Evolutionary conservation across 1,140 invertebrate genomes (phyloP).

Genomic region (Cryptotermes secundus): DNA sequence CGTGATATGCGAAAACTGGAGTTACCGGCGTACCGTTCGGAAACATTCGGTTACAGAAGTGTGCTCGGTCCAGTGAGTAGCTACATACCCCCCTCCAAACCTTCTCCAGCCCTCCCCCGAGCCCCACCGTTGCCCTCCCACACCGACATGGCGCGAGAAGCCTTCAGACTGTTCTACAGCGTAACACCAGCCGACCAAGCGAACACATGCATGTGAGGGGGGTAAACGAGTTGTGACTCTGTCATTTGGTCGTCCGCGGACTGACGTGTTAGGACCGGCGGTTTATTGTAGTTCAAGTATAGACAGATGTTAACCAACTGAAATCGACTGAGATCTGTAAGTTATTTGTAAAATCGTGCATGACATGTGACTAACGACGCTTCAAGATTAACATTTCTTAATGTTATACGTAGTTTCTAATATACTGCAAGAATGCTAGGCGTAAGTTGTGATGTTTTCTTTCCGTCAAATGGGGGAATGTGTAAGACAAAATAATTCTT

Average conservation of each 20-base stretch:
- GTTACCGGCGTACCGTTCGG: background rate
- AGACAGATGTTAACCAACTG: no score
- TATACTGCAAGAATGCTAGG: no score
- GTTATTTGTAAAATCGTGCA: background rate
- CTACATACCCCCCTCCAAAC: background rate
- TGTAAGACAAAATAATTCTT: no score
- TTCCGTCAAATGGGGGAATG: no score
- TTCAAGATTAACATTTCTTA: no score
- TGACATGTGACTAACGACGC: background rate
- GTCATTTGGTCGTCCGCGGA: background rate
- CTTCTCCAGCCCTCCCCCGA: background rate
- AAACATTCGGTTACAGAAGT: background rate
- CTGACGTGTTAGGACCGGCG: background rate
- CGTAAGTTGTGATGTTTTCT: no score
- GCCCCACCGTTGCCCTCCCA: background rate
- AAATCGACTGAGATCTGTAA: background rate
- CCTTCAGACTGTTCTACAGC: background rate
- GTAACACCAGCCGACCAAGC: background rate
- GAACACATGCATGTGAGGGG: background rate
- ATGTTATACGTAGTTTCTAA: no score
- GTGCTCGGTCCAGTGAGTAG: slow-evolving; percentile 8
- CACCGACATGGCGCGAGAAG: background rate
- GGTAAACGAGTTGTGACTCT: background rate
- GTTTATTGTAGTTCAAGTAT: background rate
- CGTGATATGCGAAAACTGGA: background rate